A percentile compares a stretch with the other conserved stretches of the same genome.
Conservation (phyloP, 2,888 invertebrate species). For the Oxytorus armatus region DNA sequence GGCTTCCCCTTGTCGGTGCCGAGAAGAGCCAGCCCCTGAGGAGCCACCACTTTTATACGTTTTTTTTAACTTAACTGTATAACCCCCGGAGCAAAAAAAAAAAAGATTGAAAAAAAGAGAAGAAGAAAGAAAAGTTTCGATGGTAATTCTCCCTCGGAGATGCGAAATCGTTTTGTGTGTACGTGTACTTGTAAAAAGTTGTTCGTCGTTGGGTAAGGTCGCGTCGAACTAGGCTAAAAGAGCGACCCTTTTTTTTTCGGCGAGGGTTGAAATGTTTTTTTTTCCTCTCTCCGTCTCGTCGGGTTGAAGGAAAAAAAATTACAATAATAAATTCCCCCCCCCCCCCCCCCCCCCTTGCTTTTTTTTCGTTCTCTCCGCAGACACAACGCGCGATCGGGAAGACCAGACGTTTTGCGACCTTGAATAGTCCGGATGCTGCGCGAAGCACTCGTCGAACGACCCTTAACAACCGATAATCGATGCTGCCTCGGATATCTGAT, state of each 20-base stretch:
- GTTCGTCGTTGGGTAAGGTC: constrained; percentile 65
- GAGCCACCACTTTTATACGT: constrained; percentile 45
- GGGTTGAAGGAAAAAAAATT: constrained; percentile 48
- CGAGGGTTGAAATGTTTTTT: constrained; percentile 45
- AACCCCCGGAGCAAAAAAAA: constrained; percentile 35
- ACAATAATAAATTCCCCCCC: constrained; percentile 63
- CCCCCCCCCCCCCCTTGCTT: constrained; percentile 19
- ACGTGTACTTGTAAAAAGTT: constrained; percentile 44
- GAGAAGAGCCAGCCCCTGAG: constrained; percentile 18
- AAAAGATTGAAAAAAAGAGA: constrained; percentile 2
- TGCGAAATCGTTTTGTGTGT: constrained; percentile 33
- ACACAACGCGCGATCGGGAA: constrained; percentile 37
- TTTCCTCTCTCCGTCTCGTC: constrained; percentile 9
- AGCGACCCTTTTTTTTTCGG: constrained; percentile 56
- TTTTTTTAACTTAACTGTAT: constrained; percentile 40
- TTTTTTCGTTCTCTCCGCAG: constrained; percentile 21
- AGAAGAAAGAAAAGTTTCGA: constrained; percentile 48
- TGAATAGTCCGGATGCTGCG: constrained; percentile 58
- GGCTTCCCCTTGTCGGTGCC: constrained; percentile 63
- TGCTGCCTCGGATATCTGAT: constrained; percentile 23
- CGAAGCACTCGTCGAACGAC: constrained; percentile 40
- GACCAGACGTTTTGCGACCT: constrained; percentile 67
- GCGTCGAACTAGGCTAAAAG: constrained; percentile 62
- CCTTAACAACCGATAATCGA: constrained; percentile 57
- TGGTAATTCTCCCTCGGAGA: constrained; percentile 49